Evolutionary conservation across 2,888 invertebrate genomes (phyloP).

Genomic region (Rutpela maculata): DNA sequence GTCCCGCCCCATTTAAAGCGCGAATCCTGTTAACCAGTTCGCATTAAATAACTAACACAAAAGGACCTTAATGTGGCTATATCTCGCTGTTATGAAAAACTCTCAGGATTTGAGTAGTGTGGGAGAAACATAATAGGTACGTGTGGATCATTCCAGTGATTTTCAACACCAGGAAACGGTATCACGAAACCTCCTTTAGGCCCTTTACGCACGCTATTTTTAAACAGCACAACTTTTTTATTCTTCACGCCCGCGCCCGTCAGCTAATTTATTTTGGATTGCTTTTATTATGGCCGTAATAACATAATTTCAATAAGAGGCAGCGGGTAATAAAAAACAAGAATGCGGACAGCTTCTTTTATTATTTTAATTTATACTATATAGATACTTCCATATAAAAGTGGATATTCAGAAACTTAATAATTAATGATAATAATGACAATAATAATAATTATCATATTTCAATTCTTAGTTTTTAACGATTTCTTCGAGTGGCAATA

Average conservation of each 20-base stretch:
- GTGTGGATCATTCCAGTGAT: slow-evolving; percentile 67
- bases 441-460: too few relatives aligned
- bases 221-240: slow-evolving; percentile 1
- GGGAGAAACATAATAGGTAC: slow-evolving; percentile 73
- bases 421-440: too few relatives aligned
- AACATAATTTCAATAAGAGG: not conserved
- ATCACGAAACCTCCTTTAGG: slow-evolving; percentile 35
- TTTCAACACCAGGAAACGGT: slow-evolving; percentile 55
- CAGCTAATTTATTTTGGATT: slow-evolving; percentile 5
- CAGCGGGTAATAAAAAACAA: not conserved
- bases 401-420: too few relatives aligned
- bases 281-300: not conserved
- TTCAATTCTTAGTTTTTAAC: too few relatives aligned
- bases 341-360: too few relatives aligned
- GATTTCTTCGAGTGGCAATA: too few relatives aligned
- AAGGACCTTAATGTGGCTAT: slow-evolving; percentile 73
- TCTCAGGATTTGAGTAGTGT: slow-evolving; percentile 71
- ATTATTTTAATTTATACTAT: too few relatives aligned
- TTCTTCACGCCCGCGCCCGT: not conserved
- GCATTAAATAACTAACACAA: slow-evolving; percentile 72
- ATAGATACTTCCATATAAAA: too few relatives aligned
- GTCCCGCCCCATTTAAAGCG: slow-evolving; percentile 29
- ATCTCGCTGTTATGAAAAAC: slow-evolving; percentile 70
- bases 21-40: slow-evolving; percentile 70
- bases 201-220: slow-evolving; percentile 38